These are phyloP conservation scores for Siderastrea siderea DNA, from an alignment of 92 coral and sea anemone species.

Conservation along the genomic window DNA sequence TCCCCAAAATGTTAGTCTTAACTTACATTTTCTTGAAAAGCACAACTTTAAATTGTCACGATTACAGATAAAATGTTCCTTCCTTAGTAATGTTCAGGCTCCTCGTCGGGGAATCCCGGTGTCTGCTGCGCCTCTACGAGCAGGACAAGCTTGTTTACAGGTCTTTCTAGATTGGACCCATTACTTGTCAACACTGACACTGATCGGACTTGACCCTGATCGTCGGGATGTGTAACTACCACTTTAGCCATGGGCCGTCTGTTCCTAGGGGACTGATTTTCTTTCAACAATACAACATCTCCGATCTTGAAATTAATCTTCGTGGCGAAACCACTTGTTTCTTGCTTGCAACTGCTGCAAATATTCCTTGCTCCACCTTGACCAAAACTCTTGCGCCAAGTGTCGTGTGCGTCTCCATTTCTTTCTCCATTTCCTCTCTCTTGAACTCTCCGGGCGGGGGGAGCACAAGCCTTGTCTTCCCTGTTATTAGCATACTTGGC, in stretches of 20 bases:
- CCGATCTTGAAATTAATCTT: slow-evolving; percentile 41
- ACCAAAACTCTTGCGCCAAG: slow-evolving; percentile 67
- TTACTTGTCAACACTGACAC: slow-evolving; percentile 45
- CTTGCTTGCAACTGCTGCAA: slow-evolving; percentile 54
- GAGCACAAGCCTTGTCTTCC: slow-evolving; percentile 64
- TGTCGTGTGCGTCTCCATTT: slow-evolving; percentile 67
- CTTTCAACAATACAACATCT: slow-evolving; percentile 58
- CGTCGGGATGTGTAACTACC: slow-evolving; percentile 31
- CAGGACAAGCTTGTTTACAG: slow-evolving; percentile 63
- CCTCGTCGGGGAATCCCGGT: slow-evolving; percentile 69
- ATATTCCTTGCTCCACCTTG: slow-evolving; percentile 71
- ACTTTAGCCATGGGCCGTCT: slow-evolving; percentile 59
- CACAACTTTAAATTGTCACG: neutral
- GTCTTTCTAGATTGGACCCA: slow-evolving; percentile 57
- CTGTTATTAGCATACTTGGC: slow-evolving; percentile 71
- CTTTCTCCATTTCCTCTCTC: slow-evolving; percentile 58
- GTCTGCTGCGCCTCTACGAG: slow-evolving; percentile 51
- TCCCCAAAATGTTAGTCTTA: slow-evolving; percentile 52
- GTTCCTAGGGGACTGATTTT: slow-evolving; percentile 51
- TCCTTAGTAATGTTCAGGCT: slow-evolving; percentile 48
- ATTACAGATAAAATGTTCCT: neutral
- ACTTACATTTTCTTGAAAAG: slow-evolving; percentile 34
- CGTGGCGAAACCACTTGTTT: slow-evolving; percentile 54
- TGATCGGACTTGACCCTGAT: slow-evolving; percentile 52
- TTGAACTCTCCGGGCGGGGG: slow-evolving; percentile 73